These are phyloP conservation scores for Trididemnum miniatum DNA, from an alignment of 23 tunicate genomes.

Conservation along the genomic window DNA sequence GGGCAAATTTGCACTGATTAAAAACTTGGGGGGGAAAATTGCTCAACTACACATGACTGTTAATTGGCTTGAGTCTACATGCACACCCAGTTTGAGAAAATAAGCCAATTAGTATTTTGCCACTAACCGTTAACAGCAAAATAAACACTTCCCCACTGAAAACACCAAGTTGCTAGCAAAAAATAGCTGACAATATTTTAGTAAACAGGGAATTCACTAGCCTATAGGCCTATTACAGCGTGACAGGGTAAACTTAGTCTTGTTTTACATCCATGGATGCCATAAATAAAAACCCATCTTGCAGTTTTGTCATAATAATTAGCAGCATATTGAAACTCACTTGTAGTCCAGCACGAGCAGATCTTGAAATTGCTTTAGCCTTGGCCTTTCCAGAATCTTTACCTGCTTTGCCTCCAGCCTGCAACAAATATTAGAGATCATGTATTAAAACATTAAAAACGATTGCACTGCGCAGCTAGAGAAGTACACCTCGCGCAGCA, in stretches of 20 bases:
- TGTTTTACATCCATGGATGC: not conserved
- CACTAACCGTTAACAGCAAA: too few relatives aligned
- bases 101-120: too few relatives aligned
- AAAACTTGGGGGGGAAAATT: too few relatives aligned
- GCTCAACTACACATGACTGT: too few relatives aligned
- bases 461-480: slow-evolving; percentile 28
- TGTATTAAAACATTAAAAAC: not conserved
- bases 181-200: too few relatives aligned
- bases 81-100: too few relatives aligned
- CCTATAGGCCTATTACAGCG: not conserved
- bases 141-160: too few relatives aligned
- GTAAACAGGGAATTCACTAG: not conserved
- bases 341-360: slow-evolving; percentile 94
- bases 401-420: slow-evolving; percentile 99
- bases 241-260: not conserved
- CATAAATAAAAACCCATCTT: not conserved
- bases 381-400: slow-evolving; percentile 96
- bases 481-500: slow-evolving; percentile 14
- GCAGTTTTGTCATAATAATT: not conserved
- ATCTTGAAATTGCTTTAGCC: slow-evolving; percentile 85
- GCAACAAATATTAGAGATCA: not conserved
- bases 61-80: too few relatives aligned
- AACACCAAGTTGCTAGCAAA: too few relatives aligned
- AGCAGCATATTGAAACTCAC: slow-evolving; percentile 27
- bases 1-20: too few relatives aligned